These are phyloP conservation scores for Xenopus borealis DNA, from an alignment of 2,113 vertebrate species.

Conservation along the genomic window DNA sequence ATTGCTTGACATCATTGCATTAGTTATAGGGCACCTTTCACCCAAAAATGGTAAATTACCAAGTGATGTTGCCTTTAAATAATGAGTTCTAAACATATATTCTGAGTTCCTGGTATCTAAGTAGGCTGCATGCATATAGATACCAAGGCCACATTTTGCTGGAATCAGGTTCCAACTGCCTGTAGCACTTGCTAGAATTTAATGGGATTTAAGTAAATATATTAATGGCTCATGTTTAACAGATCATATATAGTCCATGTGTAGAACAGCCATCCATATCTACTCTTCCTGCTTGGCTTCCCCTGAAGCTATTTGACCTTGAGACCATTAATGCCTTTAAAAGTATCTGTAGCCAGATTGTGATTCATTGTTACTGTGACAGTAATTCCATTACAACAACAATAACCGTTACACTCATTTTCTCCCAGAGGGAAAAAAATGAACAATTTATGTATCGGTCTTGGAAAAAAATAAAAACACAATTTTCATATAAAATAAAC, in stretches of 20 bases:
- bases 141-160: too few relatives aligned
- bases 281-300: conserved; percentile 17
- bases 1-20: too few relatives aligned
- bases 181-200: too few relatives aligned
- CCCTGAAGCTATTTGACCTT: conserved; percentile 56
- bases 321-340: conserved; percentile 63
- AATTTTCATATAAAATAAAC: not conserved
- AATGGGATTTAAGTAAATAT: too few relatives aligned
- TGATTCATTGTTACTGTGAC: conserved; percentile 76
- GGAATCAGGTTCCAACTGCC: too few relatives aligned
- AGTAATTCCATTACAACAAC: conserved; percentile 80
- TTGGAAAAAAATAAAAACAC: not conserved
- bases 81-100: too few relatives aligned
- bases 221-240: too few relatives aligned
- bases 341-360: conserved; percentile 65
- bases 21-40: too few relatives aligned
- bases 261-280: conserved; percentile 34
- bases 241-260: not conserved
- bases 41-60: too few relatives aligned
- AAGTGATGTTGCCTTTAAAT: too few relatives aligned
- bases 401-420: conserved; percentile 79
- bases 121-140: too few relatives aligned
- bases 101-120: too few relatives aligned
- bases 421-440: conserved; percentile 61
- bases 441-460: conserved; percentile 16